Evolutionary conservation across 2,888 invertebrate species (phyloP), one percentile per base, ranked within the genome.

Genomic region (Apodemia mormo): DNA sequence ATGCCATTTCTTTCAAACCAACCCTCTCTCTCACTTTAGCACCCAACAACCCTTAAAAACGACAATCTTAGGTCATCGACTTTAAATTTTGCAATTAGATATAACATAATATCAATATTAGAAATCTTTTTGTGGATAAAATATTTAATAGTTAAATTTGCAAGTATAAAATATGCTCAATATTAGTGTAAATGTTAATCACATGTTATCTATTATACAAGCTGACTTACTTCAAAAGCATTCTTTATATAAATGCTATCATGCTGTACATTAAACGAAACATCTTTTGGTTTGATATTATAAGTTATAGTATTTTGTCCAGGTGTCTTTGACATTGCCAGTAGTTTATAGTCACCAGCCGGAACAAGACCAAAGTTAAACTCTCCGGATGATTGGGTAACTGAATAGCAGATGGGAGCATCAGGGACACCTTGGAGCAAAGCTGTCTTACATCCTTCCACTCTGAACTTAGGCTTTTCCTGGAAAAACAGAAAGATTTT

Each of bases 291-390:
- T 73, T 95, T 95, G 45, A 98, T 96, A 83, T 97, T 97, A 80
- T 97, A 96, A 77, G 95, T 96, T 22, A 98, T 95, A 56, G 94
- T 90, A 12, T 94, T 90, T 73, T 91, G 89, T 0, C 92, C 92
- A 0, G 93, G 92, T 0, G 81, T 94, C 92, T 83, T 94, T 76
- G 80, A 90, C 90, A 83, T 95, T 87, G 88, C 97, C 54, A 96
- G 85, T 29, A 98, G 85, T 66, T 94, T 93, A 84, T 98, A 99
- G 72, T 95, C 94, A 5, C 98, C 99, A 14, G 96, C 95, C 0
- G 97, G 96, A 1, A 99, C 94, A 67, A 96, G 94, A 1, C 96
- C 95, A 79, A 98, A 98, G 4, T 85, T 87, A 83, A 98, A 98
- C 80, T 94, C 94, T 12, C 99, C 99, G 65, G 94, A 92, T 70